Conservation (phyloP, 53 echinoderm and acorn worm genomes). For the Antedon mediterranea region DNA sequence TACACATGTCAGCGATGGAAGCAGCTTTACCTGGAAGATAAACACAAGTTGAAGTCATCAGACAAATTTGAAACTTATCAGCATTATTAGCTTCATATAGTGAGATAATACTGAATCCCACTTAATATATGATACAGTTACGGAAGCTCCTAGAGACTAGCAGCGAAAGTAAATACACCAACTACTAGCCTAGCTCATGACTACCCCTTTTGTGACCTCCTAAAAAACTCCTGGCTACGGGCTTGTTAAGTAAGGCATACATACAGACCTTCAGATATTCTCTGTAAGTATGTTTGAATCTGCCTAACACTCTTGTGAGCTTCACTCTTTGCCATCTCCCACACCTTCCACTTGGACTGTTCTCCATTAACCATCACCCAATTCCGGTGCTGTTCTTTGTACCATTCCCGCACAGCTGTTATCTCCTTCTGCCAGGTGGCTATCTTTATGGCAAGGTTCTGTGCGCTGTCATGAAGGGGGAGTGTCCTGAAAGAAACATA, state of each 20-base stretch:
- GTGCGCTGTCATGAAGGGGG: slow-evolving; percentile 88
- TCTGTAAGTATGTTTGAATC: slow-evolving; percentile 86
- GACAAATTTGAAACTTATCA: too few species aligned
- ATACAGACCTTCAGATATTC: slow-evolving; percentile 74
- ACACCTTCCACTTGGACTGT: slow-evolving; percentile 97
- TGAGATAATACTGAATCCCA: too few species aligned
- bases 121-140: too few species aligned
- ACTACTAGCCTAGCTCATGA: too few species aligned
- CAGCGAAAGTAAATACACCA: too few species aligned
- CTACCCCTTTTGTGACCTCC: too few species aligned
- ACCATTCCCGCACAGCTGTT: slow-evolving; percentile 71
- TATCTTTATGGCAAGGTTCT: slow-evolving; percentile 75
- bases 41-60: neutral
- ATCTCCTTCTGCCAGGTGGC: slow-evolving; percentile 98
- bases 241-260: too few species aligned
- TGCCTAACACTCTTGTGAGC: slow-evolving; percentile 58
- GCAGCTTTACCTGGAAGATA: slow-evolving; percentile 71
- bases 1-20: slow-evolving; percentile 78
- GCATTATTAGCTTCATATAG: too few species aligned
- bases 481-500: slow-evolving; percentile 27
- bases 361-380: slow-evolving; percentile 68
- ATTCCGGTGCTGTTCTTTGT: slow-evolving; percentile 83
- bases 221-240: too few species aligned
- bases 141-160: too few species aligned
- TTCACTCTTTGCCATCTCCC: slow-evolving; percentile 55